These are phyloP conservation scores for Notoglanidium macrostoma DNA, from an alignment of 2,797 vertebrate species.

Conservation along the genomic window DNA sequence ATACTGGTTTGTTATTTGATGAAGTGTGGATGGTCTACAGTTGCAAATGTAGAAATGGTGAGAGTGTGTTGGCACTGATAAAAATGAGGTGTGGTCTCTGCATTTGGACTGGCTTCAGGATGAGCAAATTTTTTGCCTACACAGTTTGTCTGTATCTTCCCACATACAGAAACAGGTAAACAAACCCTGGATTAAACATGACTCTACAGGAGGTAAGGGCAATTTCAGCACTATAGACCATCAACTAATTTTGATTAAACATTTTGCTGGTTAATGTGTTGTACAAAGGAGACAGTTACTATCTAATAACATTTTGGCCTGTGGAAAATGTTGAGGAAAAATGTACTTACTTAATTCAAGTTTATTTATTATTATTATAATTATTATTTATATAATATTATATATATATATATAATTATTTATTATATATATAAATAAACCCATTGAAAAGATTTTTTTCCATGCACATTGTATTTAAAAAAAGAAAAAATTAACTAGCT, in stretches of 20 bases:
- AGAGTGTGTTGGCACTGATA: slow-evolving; percentile 7
- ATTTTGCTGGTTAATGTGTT: not conserved
- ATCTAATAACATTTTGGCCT: not conserved
- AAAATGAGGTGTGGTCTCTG: not conserved
- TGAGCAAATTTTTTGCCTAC: not conserved
- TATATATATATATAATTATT: too few relatives aligned
- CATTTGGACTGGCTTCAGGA: not conserved
- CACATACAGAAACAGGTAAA: slow-evolving; percentile 2
- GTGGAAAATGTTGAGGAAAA: not conserved
- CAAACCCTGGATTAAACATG: not conserved
- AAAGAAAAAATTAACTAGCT: not conserved
- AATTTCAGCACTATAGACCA: not conserved
- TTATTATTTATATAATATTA: too few relatives aligned
- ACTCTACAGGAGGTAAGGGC: slow-evolving; percentile 14
- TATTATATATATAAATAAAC: too few relatives aligned
- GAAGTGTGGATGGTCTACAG: not conserved
- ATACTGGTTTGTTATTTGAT: not conserved
- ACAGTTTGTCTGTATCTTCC: not conserved
- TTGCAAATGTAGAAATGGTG: not conserved
- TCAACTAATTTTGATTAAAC: not conserved
- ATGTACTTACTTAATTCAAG: not conserved
- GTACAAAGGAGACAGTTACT: not conserved
- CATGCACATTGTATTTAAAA: too few relatives aligned
- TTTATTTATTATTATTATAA: not conserved
- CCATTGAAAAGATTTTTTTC: too few relatives aligned